Base-by-base conservation (phyloP, 2,797 vertebrate genomes). In the Tadarida brasiliensis region DNA sequence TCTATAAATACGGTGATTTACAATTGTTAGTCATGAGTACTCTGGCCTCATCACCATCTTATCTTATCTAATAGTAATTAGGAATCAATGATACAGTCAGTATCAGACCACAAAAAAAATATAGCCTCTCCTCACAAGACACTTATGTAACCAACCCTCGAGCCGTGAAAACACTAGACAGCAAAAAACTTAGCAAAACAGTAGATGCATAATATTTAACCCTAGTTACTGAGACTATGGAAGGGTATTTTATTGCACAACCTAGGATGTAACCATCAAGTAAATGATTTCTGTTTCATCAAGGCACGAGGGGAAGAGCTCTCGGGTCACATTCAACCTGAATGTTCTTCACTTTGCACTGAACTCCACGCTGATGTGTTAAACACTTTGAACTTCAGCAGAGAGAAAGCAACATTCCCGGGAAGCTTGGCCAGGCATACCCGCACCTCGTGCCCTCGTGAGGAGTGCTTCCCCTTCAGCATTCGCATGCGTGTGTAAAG, bases 121-220 rank as follows among this genome's bases (percentile, higher is more conserved):
- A 68, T 1, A 82, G 17, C 26, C 20, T 70, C 67, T 95, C 77
- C 22, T 30, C 26, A 11, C 3, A n/a, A 73, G 61, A 78, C 28
- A 1, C 24, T 85, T 59, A 88, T 3, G 19, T 61, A 87, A 96
- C 65, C 56, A 73, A 61, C 54, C 77, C 19, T 12, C 19, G 26
- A 76, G 39, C 54, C 49, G 10, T n/a, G 24, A 57, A 96, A 86
- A 74, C 8, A 19, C 85, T 82, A 44, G 90, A 57, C 28, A 24
- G 56, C 87, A 83, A 44, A 44, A 88, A 68, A 35, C 30, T 80
- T 11, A 59, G 63, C 56, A 54, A 76, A 83, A 30, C 33, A 77
- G 87, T 30, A 3, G 6, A 19, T 49, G 6, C 85, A 20, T 57
- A 83, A 74, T 74, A 35, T 94, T 90, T 93, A 96, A 90, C 39